phyloP scores from a whole-genome alignment of 1,140 invertebrate species.

The Armadillidium nasatum region DNA sequence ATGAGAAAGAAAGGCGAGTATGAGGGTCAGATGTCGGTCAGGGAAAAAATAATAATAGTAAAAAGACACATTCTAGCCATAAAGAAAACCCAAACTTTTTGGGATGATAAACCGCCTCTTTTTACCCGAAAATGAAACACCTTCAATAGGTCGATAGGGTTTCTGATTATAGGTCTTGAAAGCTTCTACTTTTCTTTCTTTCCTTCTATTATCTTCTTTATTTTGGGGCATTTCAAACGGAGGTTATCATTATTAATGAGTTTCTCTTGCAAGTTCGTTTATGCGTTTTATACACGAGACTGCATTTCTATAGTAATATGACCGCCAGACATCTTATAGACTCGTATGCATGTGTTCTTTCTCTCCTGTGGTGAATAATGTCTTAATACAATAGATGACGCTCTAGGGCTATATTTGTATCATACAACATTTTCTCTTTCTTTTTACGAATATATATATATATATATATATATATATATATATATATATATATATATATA shows the following conservation, averaged over 20 bases:
- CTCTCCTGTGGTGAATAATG: too few relatives aligned
- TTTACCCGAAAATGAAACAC: background rate
- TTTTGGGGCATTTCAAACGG: background rate
- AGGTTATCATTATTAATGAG: slow-evolving; percentile 9
- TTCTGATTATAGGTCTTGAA: background rate
- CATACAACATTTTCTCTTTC: background rate
- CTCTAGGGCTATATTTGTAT: background rate
- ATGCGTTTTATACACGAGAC: background rate
- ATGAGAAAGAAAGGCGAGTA: background rate
- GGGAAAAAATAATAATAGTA: slow-evolving; percentile 8
- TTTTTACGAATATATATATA: background rate
- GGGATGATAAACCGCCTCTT: slow-evolving; percentile 8
- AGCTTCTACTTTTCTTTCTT: too few relatives aligned
- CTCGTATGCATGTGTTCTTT: background rate
- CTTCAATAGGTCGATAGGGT: slow-evolving; percentile 2
- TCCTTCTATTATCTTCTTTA: background rate
- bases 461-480: too few relatives aligned
- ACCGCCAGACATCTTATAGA: background rate
- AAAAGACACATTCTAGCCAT: background rate
- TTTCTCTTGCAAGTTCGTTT: background rate
- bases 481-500: too few relatives aligned
- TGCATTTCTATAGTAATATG: background rate
- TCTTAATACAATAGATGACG: background rate
- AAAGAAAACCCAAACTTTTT: background rate
- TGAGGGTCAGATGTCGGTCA: slow-evolving; percentile 6